These are phyloP conservation scores for Chromis chromis DNA, from an alignment of 2,797 vertebrate genomes.

Conservation along the genomic window DNA sequence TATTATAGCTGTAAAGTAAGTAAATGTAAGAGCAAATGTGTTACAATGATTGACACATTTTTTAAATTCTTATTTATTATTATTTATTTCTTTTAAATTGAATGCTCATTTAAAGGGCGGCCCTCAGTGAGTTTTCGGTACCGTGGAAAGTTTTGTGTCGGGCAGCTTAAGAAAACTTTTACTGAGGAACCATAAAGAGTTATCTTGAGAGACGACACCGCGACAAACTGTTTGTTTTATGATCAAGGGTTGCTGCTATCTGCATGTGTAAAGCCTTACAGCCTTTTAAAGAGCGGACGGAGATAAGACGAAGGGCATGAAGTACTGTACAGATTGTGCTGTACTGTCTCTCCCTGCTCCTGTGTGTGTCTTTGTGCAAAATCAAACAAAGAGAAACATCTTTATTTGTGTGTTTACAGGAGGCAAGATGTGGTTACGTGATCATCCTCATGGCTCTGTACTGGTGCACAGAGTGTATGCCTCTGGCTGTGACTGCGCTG, in stretches of 20 bases:
- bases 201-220: slow-evolving; percentile 42
- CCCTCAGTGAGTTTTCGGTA: background rate
- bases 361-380: slow-evolving; percentile 4
- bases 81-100: background rate
- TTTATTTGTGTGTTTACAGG: slow-evolving; percentile 76
- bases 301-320: slow-evolving; percentile 40
- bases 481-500: slow-evolving; percentile 91
- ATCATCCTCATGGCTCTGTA: slow-evolving; percentile 94
- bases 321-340: background rate
- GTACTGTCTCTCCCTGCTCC: slow-evolving; percentile 2
- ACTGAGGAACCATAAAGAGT: slow-evolving; percentile 56
- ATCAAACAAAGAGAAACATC: background rate
- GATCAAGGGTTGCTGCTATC: slow-evolving; percentile 63
- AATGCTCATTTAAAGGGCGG: background rate
- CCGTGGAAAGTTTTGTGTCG: slow-evolving; percentile 38
- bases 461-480: slow-evolving; percentile 96
- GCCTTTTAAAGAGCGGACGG: slow-evolving; percentile 36
- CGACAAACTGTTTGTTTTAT: slow-evolving; percentile 53
- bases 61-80: too few species aligned
- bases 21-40: background rate
- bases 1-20: too few species aligned
- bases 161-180: slow-evolving; percentile 16
- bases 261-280: slow-evolving; percentile 39
- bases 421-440: slow-evolving; percentile 87
- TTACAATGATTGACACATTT: background rate